These are phyloP conservation scores for Anthonomus grandis DNA, from an alignment of 1,140 invertebrate species.

Conservation along the genomic window DNA sequence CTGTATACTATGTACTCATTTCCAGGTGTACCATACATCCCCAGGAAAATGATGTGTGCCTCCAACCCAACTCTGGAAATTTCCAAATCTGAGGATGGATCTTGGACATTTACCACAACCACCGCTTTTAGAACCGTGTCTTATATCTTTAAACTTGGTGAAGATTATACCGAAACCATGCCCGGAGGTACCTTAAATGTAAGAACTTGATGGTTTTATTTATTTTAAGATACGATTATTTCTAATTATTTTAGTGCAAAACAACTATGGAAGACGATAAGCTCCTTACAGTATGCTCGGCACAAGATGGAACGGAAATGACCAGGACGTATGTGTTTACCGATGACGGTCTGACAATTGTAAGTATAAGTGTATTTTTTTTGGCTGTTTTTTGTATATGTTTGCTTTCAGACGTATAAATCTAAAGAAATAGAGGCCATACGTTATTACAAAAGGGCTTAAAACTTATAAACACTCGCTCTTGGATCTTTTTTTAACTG, in stretches of 20 bases:
- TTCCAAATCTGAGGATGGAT: constrained; percentile 50
- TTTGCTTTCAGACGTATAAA: constrained; percentile 37
- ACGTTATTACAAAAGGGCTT: too few relatives aligned
- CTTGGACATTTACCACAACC: constrained; percentile 56
- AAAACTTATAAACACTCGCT: too few relatives aligned
- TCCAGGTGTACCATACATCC: constrained; percentile 54
- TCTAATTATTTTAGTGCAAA: constrained; percentile 51
- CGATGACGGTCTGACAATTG: constrained; percentile 56
- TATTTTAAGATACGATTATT: too few relatives aligned
- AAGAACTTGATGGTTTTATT: neutral
- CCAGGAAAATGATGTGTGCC: constrained; percentile 60
- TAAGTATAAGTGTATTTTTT: too few relatives aligned
- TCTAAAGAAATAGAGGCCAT: constrained; percentile 38
- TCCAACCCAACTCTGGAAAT: constrained; percentile 59
- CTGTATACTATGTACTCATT: too few relatives aligned
- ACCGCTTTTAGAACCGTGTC: constrained; percentile 52
- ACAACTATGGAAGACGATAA: constrained; percentile 54
- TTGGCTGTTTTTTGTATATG: too few relatives aligned
- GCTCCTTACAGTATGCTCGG: constrained; percentile 53
- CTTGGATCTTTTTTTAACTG: too few relatives aligned
- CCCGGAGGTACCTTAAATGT: constrained; percentile 44
- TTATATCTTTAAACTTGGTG: constrained; percentile 51
- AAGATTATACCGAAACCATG: constrained; percentile 55
- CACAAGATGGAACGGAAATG: constrained; percentile 52
- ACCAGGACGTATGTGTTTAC: constrained; percentile 55